A percentile compares a stretch with the other conserved stretches of the same genome.
phyloP scores from a whole-genome alignment of 2,113 vertebrate species.

The Ceuthmochares aereus region DNA sequence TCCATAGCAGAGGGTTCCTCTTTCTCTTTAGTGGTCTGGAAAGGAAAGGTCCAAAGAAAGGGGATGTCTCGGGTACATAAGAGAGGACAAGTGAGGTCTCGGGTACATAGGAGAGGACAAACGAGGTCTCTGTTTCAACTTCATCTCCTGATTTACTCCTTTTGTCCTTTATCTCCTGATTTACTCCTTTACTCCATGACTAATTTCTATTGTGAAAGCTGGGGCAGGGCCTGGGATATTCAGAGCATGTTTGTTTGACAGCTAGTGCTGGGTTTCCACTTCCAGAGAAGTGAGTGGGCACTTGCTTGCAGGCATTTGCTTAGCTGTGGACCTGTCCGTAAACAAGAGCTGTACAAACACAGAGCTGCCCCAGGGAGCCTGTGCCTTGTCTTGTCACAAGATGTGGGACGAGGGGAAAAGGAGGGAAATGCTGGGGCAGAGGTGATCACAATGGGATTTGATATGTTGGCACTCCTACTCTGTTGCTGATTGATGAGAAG shows the following conservation, averaged over 20 bases:
- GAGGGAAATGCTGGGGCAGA: background rate
- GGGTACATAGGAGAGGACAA: background rate
- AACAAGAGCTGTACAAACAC: background rate
- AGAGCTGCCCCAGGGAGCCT: background rate
- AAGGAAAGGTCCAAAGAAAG: background rate
- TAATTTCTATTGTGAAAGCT: conserved; percentile 33
- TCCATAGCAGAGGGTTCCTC: background rate
- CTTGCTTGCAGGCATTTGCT: background rate
- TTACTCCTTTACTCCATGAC: background rate
- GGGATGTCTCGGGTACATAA: background rate
- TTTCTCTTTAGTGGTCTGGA: background rate
- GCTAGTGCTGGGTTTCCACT: background rate
- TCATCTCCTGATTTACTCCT: background rate
- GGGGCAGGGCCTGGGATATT: conserved; percentile 13
- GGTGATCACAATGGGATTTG: background rate
- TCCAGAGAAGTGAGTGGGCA: background rate
- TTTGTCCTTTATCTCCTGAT: background rate
- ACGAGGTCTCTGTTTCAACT: background rate
- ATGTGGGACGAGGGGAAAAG: background rate
- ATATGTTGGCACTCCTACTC: accelerated
- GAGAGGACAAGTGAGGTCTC: background rate
- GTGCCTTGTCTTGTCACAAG: background rate
- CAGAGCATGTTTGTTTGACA: background rate
- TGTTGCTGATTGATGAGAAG: too few relatives aligned
- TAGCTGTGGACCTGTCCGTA: background rate